A percentile compares a stretch with the other conserved stretches of the same genome.
Conservation (phyloP, 2,797 vertebrate genomes). For the Denticeps clupeoides region DNA sequence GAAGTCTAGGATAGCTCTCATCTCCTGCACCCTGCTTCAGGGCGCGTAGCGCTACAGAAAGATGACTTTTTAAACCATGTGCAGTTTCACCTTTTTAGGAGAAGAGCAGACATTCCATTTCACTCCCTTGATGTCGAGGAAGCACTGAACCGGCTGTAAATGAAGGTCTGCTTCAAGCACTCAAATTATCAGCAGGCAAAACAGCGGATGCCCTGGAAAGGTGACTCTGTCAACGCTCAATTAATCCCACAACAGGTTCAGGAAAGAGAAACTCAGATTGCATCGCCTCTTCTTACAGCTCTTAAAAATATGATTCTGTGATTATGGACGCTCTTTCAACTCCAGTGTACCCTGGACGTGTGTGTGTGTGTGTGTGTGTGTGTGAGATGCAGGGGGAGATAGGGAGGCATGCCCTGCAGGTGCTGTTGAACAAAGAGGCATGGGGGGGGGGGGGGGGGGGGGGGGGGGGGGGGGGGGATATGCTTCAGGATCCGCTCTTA, state of each 20-base stretch:
- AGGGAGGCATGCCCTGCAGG: not conserved
- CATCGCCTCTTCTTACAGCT: constrained; percentile 23
- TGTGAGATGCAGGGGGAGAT: not conserved
- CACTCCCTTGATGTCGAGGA: too few species aligned
- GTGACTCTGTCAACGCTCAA: not conserved
- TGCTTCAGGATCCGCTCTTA: constrained; percentile 46
- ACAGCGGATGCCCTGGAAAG: not conserved
- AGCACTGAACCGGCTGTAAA: too few species aligned
- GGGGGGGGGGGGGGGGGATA: constrained; percentile 44
- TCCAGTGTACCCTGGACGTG: constrained; percentile 19
- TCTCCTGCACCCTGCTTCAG: too few species aligned
- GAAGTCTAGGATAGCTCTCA: too few species aligned
- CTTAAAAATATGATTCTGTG: constrained; percentile 19
- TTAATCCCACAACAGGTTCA: not conserved
- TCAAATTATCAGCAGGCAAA: too few species aligned
- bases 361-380: constrained; percentile 2
- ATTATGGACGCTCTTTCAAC: constrained; percentile 20
- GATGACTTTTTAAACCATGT: too few species aligned
- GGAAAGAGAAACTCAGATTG: constrained; percentile 11
- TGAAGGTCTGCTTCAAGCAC: too few species aligned
- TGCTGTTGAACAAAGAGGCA: constrained; percentile 10
- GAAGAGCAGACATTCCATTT: too few species aligned
- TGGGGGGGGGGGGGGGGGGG: constrained; percentile 37
- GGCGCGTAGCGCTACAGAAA: too few species aligned
- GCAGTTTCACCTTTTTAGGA: too few species aligned